These are phyloP conservation scores for Bombus pascuorum DNA, from an alignment of 1,140 invertebrate species.

Conservation along the genomic window DNA sequence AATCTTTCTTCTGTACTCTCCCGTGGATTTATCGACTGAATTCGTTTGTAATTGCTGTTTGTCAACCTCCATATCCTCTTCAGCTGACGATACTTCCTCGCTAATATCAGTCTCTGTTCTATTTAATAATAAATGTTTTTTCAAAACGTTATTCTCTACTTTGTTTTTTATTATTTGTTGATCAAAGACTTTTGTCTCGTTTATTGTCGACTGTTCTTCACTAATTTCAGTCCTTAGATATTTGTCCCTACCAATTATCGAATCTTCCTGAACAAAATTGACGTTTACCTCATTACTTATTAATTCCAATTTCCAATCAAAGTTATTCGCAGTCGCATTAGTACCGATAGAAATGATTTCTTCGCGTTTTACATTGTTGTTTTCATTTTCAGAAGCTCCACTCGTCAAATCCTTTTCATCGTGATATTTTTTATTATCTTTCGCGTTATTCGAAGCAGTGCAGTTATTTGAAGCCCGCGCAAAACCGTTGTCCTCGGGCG, in stretches of 20 bases:
- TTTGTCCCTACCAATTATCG: neutral
- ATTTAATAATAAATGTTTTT: neutral
- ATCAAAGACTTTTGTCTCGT: neutral
- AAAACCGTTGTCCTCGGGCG: neutral
- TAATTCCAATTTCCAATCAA: neutral
- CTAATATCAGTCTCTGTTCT: neutral
- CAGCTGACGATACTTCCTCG: neutral
- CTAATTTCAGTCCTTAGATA: no score
- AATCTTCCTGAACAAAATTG: no score
- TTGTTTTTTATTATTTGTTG: neutral
- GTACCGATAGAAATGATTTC: neutral
- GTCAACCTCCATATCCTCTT: neutral
- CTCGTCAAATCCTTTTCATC: no score
- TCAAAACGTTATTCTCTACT: neutral
- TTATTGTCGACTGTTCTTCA: conserved; percentile 1
- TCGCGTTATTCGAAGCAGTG: neutral
- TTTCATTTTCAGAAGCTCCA: neutral
- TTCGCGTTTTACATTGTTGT: neutral
- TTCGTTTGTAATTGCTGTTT: neutral
- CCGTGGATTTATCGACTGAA: neutral
- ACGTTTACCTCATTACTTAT: neutral
- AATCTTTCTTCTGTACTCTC: conserved; percentile 12
- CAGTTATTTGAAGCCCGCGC: no score
- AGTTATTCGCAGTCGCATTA: no score
- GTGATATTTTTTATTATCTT: no score